These are phyloP conservation scores for Drosophila falleni DNA, from an alignment of 2,888 invertebrate genomes.

Conservation along the genomic window DNA sequence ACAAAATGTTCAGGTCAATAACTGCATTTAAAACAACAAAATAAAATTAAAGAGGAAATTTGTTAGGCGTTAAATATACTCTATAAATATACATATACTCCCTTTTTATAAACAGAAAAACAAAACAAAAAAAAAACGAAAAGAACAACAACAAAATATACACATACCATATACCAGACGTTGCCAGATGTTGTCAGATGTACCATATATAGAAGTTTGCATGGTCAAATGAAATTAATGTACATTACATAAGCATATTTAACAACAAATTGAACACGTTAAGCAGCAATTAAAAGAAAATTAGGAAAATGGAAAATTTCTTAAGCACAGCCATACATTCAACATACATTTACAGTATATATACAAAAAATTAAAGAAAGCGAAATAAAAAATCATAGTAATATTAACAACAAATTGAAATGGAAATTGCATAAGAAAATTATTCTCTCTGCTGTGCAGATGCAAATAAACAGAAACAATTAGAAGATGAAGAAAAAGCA, in stretches of 20 bases:
- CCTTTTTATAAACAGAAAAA: conserved; percentile 47
- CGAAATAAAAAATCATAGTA: conserved; percentile 31
- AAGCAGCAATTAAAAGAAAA: neutral
- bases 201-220: conserved; percentile 60
- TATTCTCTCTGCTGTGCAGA: conserved; percentile 83
- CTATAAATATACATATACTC: conserved; percentile 48
- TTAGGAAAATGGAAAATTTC: neutral
- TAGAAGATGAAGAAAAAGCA: conserved; percentile 7
- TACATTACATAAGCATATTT: conserved; percentile 53
- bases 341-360: conserved; percentile 4
- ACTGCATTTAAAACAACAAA: conserved; percentile 73
- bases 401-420: conserved; percentile 33
- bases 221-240: conserved; percentile 59
- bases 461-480: conserved; percentile 76
- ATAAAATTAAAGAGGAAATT: conserved; percentile 36
- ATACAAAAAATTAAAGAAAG: conserved; percentile 21
- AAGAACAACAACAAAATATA: conserved; percentile 14
- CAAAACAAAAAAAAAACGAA: conserved; percentile 20
- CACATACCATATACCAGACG: conserved; percentile 31
- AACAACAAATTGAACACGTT: conserved; percentile 2
- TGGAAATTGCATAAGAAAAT: conserved; percentile 55
- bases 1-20: conserved; percentile 81
- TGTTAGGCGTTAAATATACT: conserved; percentile 64
- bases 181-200: conserved; percentile 24
- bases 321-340: conserved; percentile 12